Conservation (phyloP, 2,113 vertebrate species). For the Theristicus caerulescens region DNA sequence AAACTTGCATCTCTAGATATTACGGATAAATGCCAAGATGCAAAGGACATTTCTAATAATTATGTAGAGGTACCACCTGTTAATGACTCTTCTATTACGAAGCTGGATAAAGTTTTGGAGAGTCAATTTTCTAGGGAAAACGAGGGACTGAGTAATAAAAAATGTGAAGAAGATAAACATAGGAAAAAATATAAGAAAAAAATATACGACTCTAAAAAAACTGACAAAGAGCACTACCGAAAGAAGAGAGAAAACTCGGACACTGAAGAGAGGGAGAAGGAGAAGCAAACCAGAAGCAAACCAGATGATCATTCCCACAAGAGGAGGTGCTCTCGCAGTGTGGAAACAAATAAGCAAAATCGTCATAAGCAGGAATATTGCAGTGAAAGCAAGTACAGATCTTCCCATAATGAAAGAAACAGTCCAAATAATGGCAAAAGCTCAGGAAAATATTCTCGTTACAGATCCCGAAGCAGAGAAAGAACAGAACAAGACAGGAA, state of each 20-base stretch:
- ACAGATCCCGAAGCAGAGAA: constrained; percentile 62
- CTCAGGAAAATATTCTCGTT: constrained; percentile 67
- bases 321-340: background rate
- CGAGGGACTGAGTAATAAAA: background rate
- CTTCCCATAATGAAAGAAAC: constrained; percentile 9
- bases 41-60: background rate
- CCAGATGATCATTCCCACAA: background rate
- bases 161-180: background rate
- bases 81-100: background rate
- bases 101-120: constrained; percentile 20
- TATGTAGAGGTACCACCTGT: background rate
- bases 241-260: constrained; percentile 58
- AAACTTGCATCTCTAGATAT: background rate
- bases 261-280: constrained; percentile 33
- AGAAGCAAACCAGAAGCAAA: background rate
- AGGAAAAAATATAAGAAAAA: constrained; percentile 49
- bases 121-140: constrained; percentile 21
- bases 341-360: constrained; percentile 22
- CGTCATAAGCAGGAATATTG: constrained; percentile 28
- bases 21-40: constrained; percentile 24
- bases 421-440: constrained; percentile 35
- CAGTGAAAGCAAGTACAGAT: constrained; percentile 27
- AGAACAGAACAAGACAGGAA: constrained; percentile 67
- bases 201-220: constrained; percentile 28
- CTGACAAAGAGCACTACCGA: constrained; percentile 72